These are phyloP conservation scores for Australoheros scitulus DNA, from an alignment of 2,113 vertebrate genomes.

Conservation along the genomic window DNA sequence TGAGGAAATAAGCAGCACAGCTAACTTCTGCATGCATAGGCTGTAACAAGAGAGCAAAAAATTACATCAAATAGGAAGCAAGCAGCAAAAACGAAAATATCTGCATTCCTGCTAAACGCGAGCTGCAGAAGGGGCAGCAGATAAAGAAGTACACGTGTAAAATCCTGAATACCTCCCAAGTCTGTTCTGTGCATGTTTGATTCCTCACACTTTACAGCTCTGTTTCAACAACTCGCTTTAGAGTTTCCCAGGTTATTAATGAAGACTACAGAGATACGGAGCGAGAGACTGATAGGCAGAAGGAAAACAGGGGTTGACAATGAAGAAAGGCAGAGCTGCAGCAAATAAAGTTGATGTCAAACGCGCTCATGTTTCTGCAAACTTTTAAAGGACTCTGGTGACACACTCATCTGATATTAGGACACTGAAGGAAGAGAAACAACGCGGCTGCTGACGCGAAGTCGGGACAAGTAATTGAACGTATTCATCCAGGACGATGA, in stretches of 20 bases:
- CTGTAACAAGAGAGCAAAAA: fast-evolving
- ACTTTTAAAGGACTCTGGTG: not conserved
- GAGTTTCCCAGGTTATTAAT: conserved; percentile 31
- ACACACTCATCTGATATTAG: not conserved
- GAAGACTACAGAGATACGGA: not conserved
- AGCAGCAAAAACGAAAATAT: not conserved
- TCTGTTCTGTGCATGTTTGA: not conserved
- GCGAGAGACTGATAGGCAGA: not conserved
- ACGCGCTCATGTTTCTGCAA: not conserved
- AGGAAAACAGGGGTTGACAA: not conserved
- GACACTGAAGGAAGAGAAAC: not conserved
- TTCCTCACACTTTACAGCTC: not conserved
- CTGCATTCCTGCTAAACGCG: not conserved
- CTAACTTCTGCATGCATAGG: not conserved
- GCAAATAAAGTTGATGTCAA: conserved; percentile 5
- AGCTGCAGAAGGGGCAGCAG: not conserved
- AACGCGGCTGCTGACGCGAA: not conserved
- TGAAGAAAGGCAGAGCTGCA: not conserved
- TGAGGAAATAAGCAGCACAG: not conserved
- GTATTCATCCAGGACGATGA: not conserved
- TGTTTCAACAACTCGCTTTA: not conserved
- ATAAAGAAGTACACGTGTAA: not conserved
- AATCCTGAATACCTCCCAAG: not conserved
- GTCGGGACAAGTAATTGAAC: conserved; percentile 2
- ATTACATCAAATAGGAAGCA: not conserved